Conservation (phyloP, 2,797 vertebrate genomes). For the Ammospiza maritima region DNA sequence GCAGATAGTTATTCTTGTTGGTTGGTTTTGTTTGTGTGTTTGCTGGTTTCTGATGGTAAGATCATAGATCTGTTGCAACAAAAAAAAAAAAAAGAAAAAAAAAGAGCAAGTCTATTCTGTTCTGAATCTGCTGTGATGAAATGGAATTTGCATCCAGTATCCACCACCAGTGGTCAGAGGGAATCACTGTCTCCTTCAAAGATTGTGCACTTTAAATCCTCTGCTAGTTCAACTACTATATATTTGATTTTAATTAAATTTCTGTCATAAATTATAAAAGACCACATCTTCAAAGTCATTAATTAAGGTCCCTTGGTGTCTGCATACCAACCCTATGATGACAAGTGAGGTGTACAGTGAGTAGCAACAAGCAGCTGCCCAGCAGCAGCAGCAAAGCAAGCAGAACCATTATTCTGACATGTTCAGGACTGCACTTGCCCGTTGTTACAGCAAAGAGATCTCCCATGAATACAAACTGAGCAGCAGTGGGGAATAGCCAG, state of each 20-base stretch:
- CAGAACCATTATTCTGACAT: conserved; percentile 47
- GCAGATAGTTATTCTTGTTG: background rate
- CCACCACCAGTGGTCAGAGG: conserved; percentile 36
- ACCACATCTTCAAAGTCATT: conserved; percentile 67
- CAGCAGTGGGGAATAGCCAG: background rate
- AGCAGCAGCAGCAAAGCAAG: conserved; percentile 27
- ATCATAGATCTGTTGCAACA: background rate
- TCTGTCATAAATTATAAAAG: conserved; percentile 73
- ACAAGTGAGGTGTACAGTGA: conserved; percentile 36
- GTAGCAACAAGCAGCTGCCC: background rate
- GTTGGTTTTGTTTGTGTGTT: background rate
- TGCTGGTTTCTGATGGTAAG: background rate
- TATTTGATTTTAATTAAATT: conserved; percentile 72
- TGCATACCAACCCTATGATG: conserved; percentile 33
- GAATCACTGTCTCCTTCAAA: conserved; percentile 55
- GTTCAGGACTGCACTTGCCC: background rate
- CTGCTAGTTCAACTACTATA: conserved; percentile 56
- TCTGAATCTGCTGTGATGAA: background rate
- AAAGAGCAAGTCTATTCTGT: background rate
- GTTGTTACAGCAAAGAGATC: background rate
- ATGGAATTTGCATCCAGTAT: conserved; percentile 50
- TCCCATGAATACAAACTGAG: background rate
- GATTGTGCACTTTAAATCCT: conserved; percentile 61
- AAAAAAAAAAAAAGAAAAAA: background rate
- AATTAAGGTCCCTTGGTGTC: conserved; percentile 57